Evolutionary conservation across 2,797 vertebrate species (phyloP).

Genomic region (Tangara arthus): DNA sequence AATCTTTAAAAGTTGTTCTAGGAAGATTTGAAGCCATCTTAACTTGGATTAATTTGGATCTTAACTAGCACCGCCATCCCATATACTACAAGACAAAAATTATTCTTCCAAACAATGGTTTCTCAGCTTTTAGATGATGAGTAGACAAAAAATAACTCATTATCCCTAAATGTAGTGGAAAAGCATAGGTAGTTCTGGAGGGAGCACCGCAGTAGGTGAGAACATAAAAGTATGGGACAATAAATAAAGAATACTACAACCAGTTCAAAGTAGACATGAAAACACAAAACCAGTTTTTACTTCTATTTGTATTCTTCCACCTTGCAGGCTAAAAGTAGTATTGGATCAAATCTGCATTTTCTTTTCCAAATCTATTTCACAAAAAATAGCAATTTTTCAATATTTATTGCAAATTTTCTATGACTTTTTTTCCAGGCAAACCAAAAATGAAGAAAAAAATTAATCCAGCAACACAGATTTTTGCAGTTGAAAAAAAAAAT

Average conservation of each 20-base stretch:
- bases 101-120: neutral
- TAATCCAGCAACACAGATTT: neutral
- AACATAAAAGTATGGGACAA: neutral
- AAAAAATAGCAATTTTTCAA: neutral
- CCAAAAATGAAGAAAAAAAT: neutral
- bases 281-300: neutral
- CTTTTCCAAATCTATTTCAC: neutral
- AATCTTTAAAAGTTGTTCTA: neutral
- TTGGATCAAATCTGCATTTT: neutral
- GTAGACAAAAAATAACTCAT: neutral
- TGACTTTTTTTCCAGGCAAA: neutral
- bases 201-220: neutral
- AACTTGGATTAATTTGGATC: constrained; percentile 33
- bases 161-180: neutral
- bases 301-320: neutral
- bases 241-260: neutral
- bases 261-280: neutral
- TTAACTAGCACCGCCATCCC: neutral
- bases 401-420: neutral
- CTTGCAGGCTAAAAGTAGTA: neutral
- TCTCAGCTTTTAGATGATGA: neutral
- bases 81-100: neutral
- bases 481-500: neutral
- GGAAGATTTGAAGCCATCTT: neutral
- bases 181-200: neutral